Percentiles rank a stretch among this genome's conserved stretches.
These are phyloP conservation scores for Harpagifer antarcticus DNA, from an alignment of 2,797 vertebrate species.

Conservation along the genomic window DNA sequence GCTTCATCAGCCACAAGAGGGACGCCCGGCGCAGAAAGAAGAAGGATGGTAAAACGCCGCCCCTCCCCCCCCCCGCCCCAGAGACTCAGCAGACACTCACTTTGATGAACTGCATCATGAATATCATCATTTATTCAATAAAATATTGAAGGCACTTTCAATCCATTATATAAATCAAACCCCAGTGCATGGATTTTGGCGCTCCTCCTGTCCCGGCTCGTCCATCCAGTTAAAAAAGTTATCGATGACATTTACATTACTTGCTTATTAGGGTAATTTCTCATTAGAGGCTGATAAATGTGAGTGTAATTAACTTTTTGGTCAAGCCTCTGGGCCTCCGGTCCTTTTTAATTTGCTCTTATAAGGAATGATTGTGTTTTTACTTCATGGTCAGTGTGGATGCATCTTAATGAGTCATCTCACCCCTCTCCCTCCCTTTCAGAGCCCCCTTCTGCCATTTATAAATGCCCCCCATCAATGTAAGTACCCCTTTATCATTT, in stretches of 20 bases:
- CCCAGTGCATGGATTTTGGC: slow-evolving; percentile 58
- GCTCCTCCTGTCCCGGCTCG: slow-evolving; percentile 47
- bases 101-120: slow-evolving; percentile 73
- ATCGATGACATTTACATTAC: slow-evolving; percentile 78
- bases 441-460: slow-evolving; percentile 91
- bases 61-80: slow-evolving; percentile 7
- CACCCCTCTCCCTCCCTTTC: slow-evolving; percentile 73
- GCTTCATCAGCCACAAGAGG: slow-evolving; percentile 88
- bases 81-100: slow-evolving; percentile 61
- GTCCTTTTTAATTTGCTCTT: slow-evolving; percentile 61
- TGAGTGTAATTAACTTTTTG: slow-evolving; percentile 76
- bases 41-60: slow-evolving; percentile 74
- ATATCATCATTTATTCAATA: slow-evolving; percentile 74
- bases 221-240: slow-evolving; percentile 70
- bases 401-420: slow-evolving; percentile 72
- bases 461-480: slow-evolving; percentile 88
- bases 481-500: slow-evolving; percentile 86
- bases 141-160: slow-evolving; percentile 71
- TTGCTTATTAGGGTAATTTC: slow-evolving; percentile 77
- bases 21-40: slow-evolving; percentile 74
- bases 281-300: slow-evolving; percentile 78
- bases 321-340: slow-evolving; percentile 57
- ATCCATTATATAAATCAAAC: slow-evolving; percentile 73
- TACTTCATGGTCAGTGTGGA: slow-evolving; percentile 71
- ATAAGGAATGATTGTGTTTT: slow-evolving; percentile 69